Evolutionary conservation across 2,113 vertebrate species (phyloP).

Genomic region (Aleadryas rufinucha): DNA sequence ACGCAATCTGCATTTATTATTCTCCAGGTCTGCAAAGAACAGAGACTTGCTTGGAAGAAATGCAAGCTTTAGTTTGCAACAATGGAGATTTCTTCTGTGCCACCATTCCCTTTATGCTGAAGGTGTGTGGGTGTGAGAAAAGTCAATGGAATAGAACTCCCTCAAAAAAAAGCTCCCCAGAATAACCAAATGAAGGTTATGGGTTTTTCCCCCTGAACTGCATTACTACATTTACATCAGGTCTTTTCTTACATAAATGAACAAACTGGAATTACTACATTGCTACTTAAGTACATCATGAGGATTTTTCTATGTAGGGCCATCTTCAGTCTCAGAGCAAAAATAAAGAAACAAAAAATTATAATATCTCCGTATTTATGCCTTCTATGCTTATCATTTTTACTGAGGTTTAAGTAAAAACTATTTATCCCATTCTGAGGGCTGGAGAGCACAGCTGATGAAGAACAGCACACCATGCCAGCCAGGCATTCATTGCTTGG

Average conservation of each 20-base stretch:
- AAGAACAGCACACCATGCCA: neutral
- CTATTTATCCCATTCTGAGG: neutral
- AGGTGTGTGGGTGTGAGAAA: neutral
- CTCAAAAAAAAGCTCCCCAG: neutral
- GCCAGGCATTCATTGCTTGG: neutral
- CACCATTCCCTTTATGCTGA: neutral
- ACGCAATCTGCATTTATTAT: conserved; percentile 46
- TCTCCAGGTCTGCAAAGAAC: neutral
- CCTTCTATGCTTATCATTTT: neutral
- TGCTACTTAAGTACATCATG: neutral
- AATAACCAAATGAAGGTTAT: neutral
- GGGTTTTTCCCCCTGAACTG: neutral
- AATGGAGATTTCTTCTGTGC: neutral
- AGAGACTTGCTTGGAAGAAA: neutral
- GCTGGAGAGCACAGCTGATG: neutral
- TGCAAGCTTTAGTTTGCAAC: neutral
- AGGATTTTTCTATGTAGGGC: neutral
- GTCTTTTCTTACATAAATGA: neutral
- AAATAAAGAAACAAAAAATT: neutral
- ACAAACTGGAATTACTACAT: neutral
- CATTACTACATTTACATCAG: neutral
- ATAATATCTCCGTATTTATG: neutral
- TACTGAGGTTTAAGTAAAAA: neutral
- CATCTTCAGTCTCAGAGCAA: neutral
- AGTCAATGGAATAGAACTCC: neutral